Percentiles rank a stretch among this genome's conserved stretches.
phyloP scores from a whole-genome alignment of 1,140 invertebrate genomes.

The Procambarus virginalis region DNA sequence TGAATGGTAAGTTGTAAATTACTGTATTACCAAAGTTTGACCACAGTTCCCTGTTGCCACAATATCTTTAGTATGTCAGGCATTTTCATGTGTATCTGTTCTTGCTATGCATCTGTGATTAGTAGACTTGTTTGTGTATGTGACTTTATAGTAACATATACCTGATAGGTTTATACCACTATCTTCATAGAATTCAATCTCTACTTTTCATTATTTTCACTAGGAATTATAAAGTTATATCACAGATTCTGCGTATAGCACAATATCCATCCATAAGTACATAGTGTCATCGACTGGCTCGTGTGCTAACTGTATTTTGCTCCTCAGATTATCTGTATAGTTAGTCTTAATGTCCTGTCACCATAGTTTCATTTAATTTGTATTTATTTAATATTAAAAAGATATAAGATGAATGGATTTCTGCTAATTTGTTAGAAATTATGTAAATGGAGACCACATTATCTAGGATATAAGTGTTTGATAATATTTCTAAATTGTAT shows the following conservation, averaged over 20 bases:
- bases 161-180: conserved; percentile 6
- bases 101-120: conserved; percentile 39
- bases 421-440: not conserved
- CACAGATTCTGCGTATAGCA: conserved; percentile 6
- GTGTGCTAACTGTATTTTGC: not conserved
- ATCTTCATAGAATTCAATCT: not conserved
- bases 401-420: not conserved
- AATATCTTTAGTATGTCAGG: conserved; percentile 19
- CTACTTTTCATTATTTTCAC: conserved; percentile 12
- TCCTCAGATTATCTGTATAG: not conserved
- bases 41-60: conserved; percentile 3
- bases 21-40: not conserved
- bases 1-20: not conserved
- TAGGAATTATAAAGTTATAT: not conserved
- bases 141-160: conserved; percentile 9
- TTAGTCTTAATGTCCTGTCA: not conserved
- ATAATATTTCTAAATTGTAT: not conserved
- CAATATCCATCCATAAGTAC: conserved; percentile 26
- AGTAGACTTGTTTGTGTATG: conserved; percentile 15
- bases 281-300: not conserved
- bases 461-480: not conserved
- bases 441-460: not conserved
- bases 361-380: not conserved
- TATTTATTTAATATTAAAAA: not conserved
- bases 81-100: conserved; percentile 20